Conservation (phyloP, 2,888 invertebrate species). For the Taphrorychus bicolor region DNA sequence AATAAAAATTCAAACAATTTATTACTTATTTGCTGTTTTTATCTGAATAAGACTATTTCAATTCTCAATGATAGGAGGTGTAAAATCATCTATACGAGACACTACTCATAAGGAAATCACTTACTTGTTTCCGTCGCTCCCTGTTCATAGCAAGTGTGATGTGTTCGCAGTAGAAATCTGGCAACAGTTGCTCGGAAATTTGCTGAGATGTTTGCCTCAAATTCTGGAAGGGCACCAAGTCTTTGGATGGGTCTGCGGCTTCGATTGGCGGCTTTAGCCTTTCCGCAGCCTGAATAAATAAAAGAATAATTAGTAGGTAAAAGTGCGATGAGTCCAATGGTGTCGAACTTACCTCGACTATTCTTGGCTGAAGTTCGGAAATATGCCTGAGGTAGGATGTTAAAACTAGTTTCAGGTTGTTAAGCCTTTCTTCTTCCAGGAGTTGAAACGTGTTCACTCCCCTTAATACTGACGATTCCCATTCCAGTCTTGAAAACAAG, state of each 20-base stretch:
- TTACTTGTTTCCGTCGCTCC: conserved; percentile 83
- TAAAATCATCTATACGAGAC: too few species aligned
- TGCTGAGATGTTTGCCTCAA: conserved; percentile 70
- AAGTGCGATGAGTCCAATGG: background rate
- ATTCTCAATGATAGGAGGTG: too few species aligned
- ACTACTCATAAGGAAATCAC: background rate
- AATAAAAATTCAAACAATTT: too few species aligned
- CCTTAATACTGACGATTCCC: conserved; percentile 88
- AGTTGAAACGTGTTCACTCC: conserved; percentile 87
- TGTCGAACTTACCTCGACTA: conserved; percentile 67
- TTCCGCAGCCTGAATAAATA: conserved; percentile 68
- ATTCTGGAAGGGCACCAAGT: conserved; percentile 69
- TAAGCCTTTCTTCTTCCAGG: conserved; percentile 88
- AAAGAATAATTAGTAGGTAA: background rate
- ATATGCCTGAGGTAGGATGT: conserved; percentile 71
- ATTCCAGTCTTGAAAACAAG: conserved; percentile 78
- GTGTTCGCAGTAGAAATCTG: conserved; percentile 96
- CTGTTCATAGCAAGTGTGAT: conserved; percentile 91
- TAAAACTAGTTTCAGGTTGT: conserved; percentile 76
- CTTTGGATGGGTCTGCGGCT: conserved; percentile 75
- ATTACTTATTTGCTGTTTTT: background rate
- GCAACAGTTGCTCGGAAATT: conserved; percentile 81
- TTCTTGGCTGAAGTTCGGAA: conserved; percentile 78
- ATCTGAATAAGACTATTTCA: too few species aligned
- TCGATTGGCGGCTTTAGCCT: conserved; percentile 73